Percentiles rank a stretch among this genome's conserved stretches.
phyloP scores from a whole-genome alignment of 2,888 invertebrate genomes.

The Lasiommata megera region DNA sequence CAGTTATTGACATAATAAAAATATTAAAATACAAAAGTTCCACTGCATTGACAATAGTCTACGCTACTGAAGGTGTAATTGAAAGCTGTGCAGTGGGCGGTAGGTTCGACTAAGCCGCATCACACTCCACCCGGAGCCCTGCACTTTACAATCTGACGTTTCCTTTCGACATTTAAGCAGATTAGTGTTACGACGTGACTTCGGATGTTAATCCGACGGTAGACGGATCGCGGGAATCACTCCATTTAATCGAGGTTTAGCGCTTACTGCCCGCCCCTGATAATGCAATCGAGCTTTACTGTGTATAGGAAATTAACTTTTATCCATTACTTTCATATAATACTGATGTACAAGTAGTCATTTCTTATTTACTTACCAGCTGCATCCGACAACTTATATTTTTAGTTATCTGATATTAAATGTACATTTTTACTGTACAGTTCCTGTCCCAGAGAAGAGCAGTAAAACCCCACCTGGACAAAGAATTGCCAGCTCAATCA shows the following conservation, averaged over 20 bases:
- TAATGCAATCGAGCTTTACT: slow-evolving; percentile 37
- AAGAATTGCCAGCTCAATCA: too few species aligned
- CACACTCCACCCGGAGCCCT: slow-evolving; percentile 62
- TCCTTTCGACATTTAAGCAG: slow-evolving; percentile 81
- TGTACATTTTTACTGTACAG: too few species aligned
- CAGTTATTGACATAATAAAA: not conserved
- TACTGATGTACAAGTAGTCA: not conserved
- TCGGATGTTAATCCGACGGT: slow-evolving; percentile 77
- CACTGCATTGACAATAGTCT: not conserved
- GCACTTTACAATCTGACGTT: slow-evolving; percentile 80
- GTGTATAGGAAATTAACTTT: slow-evolving; percentile 10
- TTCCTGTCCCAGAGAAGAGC: too few species aligned
- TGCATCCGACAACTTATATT: too few species aligned
- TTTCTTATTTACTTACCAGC: too few species aligned
- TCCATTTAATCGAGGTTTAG: slow-evolving; percentile 71
- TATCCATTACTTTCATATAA: not conserved
- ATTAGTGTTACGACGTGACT: slow-evolving; percentile 76
- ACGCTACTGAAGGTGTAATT: slow-evolving; percentile 38
- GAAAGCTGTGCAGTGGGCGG: slow-evolving; percentile 56
- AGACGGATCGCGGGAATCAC: slow-evolving; percentile 73
- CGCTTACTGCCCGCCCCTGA: slow-evolving; percentile 52
- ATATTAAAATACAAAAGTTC: too few species aligned
- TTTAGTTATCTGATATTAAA: too few species aligned
- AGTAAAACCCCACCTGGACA: too few species aligned
- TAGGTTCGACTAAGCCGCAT: slow-evolving; percentile 67